A percentile compares a stretch with the other conserved stretches of the same genome.
Evolutionary conservation across 2,113 vertebrate genomes (phyloP).

Genomic region (Cephalopterus ornatus): DNA sequence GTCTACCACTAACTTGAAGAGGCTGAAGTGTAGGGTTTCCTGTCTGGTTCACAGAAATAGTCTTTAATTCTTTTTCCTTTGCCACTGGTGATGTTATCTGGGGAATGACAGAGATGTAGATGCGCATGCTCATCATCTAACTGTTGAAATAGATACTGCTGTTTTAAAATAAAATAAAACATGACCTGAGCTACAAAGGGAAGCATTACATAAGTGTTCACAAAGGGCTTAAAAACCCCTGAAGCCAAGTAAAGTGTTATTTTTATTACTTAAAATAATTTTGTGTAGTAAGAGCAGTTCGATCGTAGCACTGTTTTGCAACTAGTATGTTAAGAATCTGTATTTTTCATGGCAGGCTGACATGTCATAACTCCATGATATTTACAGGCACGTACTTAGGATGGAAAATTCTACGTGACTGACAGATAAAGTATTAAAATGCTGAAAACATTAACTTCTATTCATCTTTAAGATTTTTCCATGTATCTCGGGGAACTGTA

Average conservation of each 20-base stretch:
- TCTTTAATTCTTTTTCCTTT: neutral
- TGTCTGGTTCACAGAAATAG: slow-evolving; percentile 7
- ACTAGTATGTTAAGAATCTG: neutral
- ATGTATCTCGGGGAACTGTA: neutral
- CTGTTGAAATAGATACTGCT: neutral
- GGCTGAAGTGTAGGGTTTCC: slow-evolving; percentile 19
- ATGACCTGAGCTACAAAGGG: neutral
- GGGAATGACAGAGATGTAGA: neutral
- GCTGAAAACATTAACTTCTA: neutral
- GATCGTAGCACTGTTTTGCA: neutral
- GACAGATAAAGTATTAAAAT: neutral
- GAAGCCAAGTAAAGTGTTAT: neutral
- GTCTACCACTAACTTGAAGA: neutral
- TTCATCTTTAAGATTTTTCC: neutral
- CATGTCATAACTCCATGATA: neutral
- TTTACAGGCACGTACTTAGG: neutral
- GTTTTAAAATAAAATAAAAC: neutral
- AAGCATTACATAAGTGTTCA: neutral
- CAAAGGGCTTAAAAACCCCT: neutral
- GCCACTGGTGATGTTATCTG: neutral
- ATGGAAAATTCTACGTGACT: neutral
- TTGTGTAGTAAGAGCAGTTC: neutral
- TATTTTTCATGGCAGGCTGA: neutral
- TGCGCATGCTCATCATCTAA: neutral
- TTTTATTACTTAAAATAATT: neutral